Evolutionary conservation across 2,113 vertebrate species (phyloP).

Genomic region (Centropus bengalensis): DNA sequence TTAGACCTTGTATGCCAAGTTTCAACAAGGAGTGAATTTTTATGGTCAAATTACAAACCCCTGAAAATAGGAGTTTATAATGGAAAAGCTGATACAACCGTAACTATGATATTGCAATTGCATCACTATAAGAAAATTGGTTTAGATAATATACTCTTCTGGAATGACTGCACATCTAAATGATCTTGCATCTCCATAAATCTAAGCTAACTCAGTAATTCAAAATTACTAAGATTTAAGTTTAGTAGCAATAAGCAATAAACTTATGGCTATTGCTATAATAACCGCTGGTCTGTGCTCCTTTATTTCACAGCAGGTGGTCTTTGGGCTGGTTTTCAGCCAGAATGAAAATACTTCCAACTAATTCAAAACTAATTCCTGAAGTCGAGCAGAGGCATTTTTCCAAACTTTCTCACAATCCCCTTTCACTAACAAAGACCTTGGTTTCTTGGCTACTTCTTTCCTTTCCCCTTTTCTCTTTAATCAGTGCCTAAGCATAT

Average conservation of each 20-base stretch:
- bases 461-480: conserved; percentile 7
- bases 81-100: conserved; percentile 78
- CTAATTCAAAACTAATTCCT: conserved; percentile 76
- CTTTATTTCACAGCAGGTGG: conserved; percentile 80
- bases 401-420: conserved; percentile 59
- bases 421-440: conserved; percentile 56
- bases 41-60: conserved; percentile 80
- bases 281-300: conserved; percentile 74
- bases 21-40: conserved; percentile 80
- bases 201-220: conserved; percentile 84
- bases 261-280: conserved; percentile 82
- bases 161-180: conserved; percentile 80
- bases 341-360: conserved; percentile 66
- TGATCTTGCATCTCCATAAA: conserved; percentile 79
- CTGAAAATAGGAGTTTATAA: conserved; percentile 80
- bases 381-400: conserved; percentile 63
- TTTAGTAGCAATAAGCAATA: conserved; percentile 82
- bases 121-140: conserved; percentile 79
- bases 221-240: conserved; percentile 83
- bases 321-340: conserved; percentile 67
- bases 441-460: background rate
- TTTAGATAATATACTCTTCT: conserved; percentile 81
- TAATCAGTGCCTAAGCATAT: conserved; percentile 62
- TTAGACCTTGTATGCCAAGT: conserved; percentile 66
- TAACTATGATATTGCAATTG: conserved; percentile 77